Base-by-base conservation (phyloP, 2,797 vertebrate species). In the Lates japonicus region DNA sequence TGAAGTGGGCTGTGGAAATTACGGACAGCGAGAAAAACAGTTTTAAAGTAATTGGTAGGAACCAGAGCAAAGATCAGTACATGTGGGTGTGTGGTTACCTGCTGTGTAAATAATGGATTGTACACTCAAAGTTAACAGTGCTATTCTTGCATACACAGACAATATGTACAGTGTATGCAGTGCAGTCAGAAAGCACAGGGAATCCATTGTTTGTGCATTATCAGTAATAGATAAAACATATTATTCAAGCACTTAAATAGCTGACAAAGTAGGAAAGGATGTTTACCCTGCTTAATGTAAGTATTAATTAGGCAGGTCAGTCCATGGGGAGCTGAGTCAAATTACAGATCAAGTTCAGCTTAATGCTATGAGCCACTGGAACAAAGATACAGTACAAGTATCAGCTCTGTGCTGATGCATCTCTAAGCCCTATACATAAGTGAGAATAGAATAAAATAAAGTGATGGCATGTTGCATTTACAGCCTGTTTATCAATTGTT, bases 1-100 rank as follows among this genome's bases (percentile, higher is more conserved):
- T 76, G 81, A 91, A 92, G 84, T 78, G 72, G 59, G 74, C 94
- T 95, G 88, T 88, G 83, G 82, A 88, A 93, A 92, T 80, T 78
- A 93, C 75, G 91, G 64, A 89, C 64, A 91, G 70, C 83, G 70
- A 87, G 52, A 88, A 80, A 87, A 86, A 68, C 41, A 48, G 76
- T 83, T 86, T 93, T 87, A 91, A 86, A 87, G 74, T 89, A 78
- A 92, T 85, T 90, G 70, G 49, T 78, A 84, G 76, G 80, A 89
- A 82, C 66, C 68, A 80, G 76, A 85, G 78, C 59, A 83, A 72
- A 87, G 84, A 89, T 86, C 61, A 82, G 63, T 59, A 52, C 2
- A 3, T 78, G 70, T 49, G 59, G 74, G 87, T 89, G 87, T 91
- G 76, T 73, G 80, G 84, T 92, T 90, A 92, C 89, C 62, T 76